phyloP scores from a whole-genome alignment of 2,797 vertebrate genomes.

The Cirrhinus molitorella region DNA sequence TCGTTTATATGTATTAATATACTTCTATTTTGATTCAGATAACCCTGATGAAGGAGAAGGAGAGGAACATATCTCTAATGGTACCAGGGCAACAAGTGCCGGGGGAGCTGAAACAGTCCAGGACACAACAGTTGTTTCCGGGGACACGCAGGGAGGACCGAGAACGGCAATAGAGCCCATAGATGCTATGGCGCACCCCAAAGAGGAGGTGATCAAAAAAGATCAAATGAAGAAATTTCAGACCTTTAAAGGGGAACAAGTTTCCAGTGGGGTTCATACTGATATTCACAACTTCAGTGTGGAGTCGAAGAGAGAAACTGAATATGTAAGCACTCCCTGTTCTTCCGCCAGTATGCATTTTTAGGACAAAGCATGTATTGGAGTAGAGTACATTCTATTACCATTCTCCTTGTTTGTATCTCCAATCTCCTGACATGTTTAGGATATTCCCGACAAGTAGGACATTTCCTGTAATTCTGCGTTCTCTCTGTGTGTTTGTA shows the following conservation, averaged over 20 bases:
- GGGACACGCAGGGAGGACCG: constrained; percentile 30
- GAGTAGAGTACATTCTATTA: neutral
- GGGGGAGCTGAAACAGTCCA: constrained; percentile 38
- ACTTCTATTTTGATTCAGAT: constrained; percentile 71
- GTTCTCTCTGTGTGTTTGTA: constrained; percentile 35
- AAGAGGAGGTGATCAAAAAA: constrained; percentile 84
- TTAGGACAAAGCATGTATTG: constrained; percentile 1
- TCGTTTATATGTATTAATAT: neutral
- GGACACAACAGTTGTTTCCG: constrained; percentile 55
- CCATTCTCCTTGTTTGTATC: neutral
- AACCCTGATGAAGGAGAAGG: constrained; percentile 81
- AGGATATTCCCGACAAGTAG: neutral
- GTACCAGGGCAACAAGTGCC: constrained; percentile 62
- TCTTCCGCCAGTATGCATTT: neutral
- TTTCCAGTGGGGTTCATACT: constrained; percentile 80
- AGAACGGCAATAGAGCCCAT: constrained; percentile 71
- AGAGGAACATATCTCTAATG: constrained; percentile 76
- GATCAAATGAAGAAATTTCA: constrained; percentile 87
- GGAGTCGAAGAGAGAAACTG: constrained; percentile 88
- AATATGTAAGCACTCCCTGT: constrained; percentile 87
- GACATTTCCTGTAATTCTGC: constrained; percentile 1
- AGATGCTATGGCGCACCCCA: constrained; percentile 71
- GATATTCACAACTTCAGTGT: constrained; percentile 93
- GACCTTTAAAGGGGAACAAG: constrained; percentile 87
- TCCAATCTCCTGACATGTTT: neutral